Percentiles rank a stretch among this genome's conserved stretches.
These are phyloP conservation scores for Holotrichia oblita DNA, from an alignment of 1,140 invertebrate genomes.

Conservation along the genomic window DNA sequence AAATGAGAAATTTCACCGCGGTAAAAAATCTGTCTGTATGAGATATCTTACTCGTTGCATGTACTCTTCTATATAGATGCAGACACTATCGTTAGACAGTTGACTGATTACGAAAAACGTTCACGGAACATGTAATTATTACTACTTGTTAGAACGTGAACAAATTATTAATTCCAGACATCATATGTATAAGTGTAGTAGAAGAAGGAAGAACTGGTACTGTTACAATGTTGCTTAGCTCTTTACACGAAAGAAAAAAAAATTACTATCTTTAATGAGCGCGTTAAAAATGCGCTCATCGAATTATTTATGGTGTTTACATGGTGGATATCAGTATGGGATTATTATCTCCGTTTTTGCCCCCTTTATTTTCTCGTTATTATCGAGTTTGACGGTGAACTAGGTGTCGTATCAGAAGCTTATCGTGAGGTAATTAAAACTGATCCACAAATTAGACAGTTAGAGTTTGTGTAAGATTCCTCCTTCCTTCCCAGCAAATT, in stretches of 20 bases:
- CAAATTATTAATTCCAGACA: slow-evolving; percentile 19
- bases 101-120: slow-evolving; percentile 35
- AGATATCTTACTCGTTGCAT: slow-evolving; percentile 24
- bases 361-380: background rate
- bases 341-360: background rate
- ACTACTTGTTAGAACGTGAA: slow-evolving; percentile 36
- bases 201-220: background rate
- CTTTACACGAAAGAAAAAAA: background rate
- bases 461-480: slow-evolving; percentile 2
- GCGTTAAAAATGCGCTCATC: background rate
- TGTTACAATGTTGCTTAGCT: background rate
- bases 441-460: slow-evolving; percentile 3
- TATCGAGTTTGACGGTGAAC: too few relatives aligned
- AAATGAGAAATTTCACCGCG: slow-evolving; percentile 2
- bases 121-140: slow-evolving; percentile 36
- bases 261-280: slow-evolving; percentile 17
- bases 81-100: slow-evolving; percentile 36
- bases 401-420: background rate
- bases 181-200: background rate
- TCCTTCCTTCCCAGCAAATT: too few relatives aligned
- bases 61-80: slow-evolving; percentile 6
- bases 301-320: slow-evolving; percentile 15
- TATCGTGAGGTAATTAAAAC: background rate
- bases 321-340: background rate
- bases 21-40: background rate